Evolutionary conservation across 1,140 invertebrate species (phyloP), one percentile per base, ranked within the genome.

Genomic region (Aphidius ervi): DNA sequence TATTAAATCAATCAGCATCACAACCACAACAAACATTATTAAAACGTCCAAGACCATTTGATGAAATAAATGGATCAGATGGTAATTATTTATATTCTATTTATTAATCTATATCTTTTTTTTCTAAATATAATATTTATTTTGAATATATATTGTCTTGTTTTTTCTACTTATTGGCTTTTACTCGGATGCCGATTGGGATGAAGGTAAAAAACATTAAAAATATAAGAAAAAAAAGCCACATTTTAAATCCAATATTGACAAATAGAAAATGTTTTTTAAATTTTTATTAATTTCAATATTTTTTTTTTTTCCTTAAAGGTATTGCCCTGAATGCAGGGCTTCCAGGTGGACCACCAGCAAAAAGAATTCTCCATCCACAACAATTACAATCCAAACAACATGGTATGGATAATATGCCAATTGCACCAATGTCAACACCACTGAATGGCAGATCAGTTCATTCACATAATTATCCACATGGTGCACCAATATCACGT

Each of bases 51-150:
- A 85, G 90, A 77, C 82, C 89, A 61, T 82, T 85, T 5, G 92
- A 94, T 69, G 92, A 95, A 75, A 85, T 91, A 63, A 95, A 95
- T 82, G 93, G 93, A 63, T 86, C 92, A 66, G 91, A 93, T 82
- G 89, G 90, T 92, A 84, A 87, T 83, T 84, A 74, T 65, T 43
- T 65, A 53, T 55, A 49, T 20, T 46, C 0, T 37, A 23, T 20
- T 60, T 37, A 48, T 46, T 45, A 46, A 46, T 39, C 10, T 5
- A 45, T 45, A 53, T 5, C 9, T 58, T 45, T 6, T 47, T 6
- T 10, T 61, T n/a, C 46, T 10, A 23, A 58, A 43, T 7, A 46
- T n/a, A 10, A 40, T 37, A 48, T 42, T 60, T 59, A 59, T 71
- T 71, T 61, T 72, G 63, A 70, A 68, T 74, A 46, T 68, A 64